Conservation (phyloP, 2,888 invertebrate genomes). For the Drosophila sordidula region DNA sequence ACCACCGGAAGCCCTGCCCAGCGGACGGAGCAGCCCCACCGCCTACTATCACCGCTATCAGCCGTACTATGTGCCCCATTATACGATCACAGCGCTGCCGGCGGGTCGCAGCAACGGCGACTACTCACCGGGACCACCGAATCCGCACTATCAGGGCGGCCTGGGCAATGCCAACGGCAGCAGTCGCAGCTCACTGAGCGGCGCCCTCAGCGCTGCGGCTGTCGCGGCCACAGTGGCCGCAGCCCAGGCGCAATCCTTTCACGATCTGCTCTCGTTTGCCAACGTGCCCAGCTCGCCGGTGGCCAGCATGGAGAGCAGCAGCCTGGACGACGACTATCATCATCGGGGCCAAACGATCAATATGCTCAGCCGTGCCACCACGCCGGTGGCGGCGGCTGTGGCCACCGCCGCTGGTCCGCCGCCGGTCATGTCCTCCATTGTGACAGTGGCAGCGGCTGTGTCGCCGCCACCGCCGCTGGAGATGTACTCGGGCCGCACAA, state of each 20-base stretch:
- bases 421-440: slow-evolving; percentile 52
- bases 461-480: slow-evolving; percentile 77
- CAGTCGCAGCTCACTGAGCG: slow-evolving; percentile 71
- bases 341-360: slow-evolving; percentile 41
- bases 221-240: slow-evolving; percentile 69
- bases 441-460: slow-evolving; percentile 66
- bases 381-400: slow-evolving; percentile 45
- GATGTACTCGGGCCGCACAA: slow-evolving; percentile 77
- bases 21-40: slow-evolving; percentile 54
- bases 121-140: slow-evolving; percentile 42
- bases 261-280: slow-evolving; percentile 57
- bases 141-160: slow-evolving; percentile 69
- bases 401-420: slow-evolving; percentile 44
- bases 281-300: slow-evolving; percentile 53
- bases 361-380: slow-evolving; percentile 39
- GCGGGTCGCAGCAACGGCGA: slow-evolving; percentile 39
- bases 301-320: slow-evolving; percentile 26
- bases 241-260: slow-evolving; percentile 66
- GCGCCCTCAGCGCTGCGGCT: slow-evolving; percentile 70
- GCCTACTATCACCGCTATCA: slow-evolving; percentile 67
- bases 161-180: slow-evolving; percentile 56
- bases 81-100: slow-evolving; percentile 63
- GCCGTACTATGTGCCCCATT: slow-evolving; percentile 71
- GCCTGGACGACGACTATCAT: slow-evolving; percentile 44
- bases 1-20: slow-evolving; percentile 13